phyloP scores from a whole-genome alignment of 2,888 invertebrate species.

The Cacoxenus indagator region DNA sequence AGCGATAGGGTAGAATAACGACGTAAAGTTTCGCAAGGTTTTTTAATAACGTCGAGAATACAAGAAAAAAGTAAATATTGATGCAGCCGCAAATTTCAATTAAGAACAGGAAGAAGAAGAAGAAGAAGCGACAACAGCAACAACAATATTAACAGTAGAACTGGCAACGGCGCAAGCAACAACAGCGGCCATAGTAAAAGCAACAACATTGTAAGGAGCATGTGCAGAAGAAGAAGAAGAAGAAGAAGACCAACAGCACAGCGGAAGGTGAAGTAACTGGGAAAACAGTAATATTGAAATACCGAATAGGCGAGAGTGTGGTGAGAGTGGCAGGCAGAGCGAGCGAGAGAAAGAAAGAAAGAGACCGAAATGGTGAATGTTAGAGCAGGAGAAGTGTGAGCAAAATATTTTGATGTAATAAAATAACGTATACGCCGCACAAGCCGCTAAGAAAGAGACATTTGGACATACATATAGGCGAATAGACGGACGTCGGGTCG shows the following conservation, averaged over 20 bases:
- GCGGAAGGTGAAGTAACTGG: conserved; percentile 20
- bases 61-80: conserved; percentile 66
- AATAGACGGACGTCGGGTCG: conserved; percentile 26
- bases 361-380: conserved; percentile 25
- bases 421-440: conserved; percentile 59
- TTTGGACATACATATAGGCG: conserved; percentile 31
- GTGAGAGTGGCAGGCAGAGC: conserved; percentile 9
- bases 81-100: conserved; percentile 69
- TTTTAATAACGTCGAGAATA: conserved; percentile 65
- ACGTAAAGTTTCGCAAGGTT: conserved; percentile 58
- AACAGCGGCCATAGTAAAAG: conserved; percentile 28
- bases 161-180: conserved; percentile 39
- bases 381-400: conserved; percentile 34
- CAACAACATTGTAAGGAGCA: conserved; percentile 34
- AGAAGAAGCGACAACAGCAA: conserved; percentile 28
- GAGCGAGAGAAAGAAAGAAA: not conserved
- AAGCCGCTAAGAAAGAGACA: not conserved
- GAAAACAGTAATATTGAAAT: conserved; percentile 19
- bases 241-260: conserved; percentile 30
- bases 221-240: conserved; percentile 25
- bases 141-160: no score
- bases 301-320: conserved; percentile 23
- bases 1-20: not conserved
- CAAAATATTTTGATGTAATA: conserved; percentile 61
- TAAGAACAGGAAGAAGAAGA: conserved; percentile 64